Conservation (phyloP, 2,888 invertebrate species). For the Volucella inflata region DNA sequence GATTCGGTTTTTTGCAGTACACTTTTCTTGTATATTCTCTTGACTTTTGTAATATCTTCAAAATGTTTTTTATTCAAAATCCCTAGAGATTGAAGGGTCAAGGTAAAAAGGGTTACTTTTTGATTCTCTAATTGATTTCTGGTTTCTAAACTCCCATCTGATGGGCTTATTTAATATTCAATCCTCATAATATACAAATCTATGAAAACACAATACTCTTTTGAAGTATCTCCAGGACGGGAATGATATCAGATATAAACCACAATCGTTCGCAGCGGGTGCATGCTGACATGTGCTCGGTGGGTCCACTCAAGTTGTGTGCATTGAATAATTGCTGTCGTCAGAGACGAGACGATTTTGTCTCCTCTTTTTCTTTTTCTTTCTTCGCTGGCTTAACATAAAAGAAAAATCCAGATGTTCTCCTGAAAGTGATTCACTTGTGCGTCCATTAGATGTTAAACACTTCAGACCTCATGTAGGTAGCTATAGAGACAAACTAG, state of each 20-base stretch:
- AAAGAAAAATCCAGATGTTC: conserved; percentile 53
- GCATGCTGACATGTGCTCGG: conserved; percentile 51
- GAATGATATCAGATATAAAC: conserved; percentile 35
- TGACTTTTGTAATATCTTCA: conserved; percentile 35
- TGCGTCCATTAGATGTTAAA: conserved; percentile 58
- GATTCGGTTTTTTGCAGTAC: conserved; percentile 19
- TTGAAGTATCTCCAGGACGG: background rate
- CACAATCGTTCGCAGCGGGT: conserved; percentile 38
- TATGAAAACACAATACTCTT: conserved; percentile 16
- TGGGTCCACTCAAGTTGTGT: conserved; percentile 54
- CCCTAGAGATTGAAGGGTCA: background rate
- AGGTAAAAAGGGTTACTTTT: conserved; percentile 8
- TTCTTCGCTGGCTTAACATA: background rate
- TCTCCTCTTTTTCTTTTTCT: conserved; percentile 4
- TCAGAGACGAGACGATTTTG: conserved; percentile 28
- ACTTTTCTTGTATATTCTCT: background rate
- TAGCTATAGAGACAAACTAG: conserved; percentile 28
- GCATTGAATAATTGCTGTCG: conserved; percentile 51
- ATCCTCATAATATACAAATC: conserved; percentile 15
- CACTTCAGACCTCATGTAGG: conserved; percentile 60
- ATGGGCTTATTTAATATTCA: background rate
- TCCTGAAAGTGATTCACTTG: conserved; percentile 47
- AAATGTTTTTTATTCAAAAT: conserved; percentile 15
- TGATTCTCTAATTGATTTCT: conserved; percentile 18
- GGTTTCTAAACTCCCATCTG: conserved; percentile 4